Base-by-base conservation (phyloP, 1,140 invertebrate genomes). In the Pissodes strobi region DNA sequence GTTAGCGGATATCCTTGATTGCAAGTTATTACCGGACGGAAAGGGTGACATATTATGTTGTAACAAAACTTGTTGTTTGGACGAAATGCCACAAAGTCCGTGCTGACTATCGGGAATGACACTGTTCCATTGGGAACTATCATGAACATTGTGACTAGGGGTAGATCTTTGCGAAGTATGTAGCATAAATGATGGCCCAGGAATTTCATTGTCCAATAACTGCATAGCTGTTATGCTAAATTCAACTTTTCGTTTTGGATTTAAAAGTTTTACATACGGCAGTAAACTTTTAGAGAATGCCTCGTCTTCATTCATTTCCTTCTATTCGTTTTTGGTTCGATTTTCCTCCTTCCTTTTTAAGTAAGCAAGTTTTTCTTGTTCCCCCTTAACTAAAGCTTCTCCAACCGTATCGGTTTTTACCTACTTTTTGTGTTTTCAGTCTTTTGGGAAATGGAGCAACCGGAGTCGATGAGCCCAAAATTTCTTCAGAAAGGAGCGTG, bases 391-490 rank as follows among this genome's bases (percentile, higher is more conserved):
- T 53, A 15, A 30, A 25, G 25, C 22, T 53, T 34, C 30, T 34
- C 30, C 30, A n/a, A 34, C n/a, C n/a, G 30, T 34, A 34, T 34
- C 30, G n/a, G 30, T 34, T 34, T 34, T 34, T 34, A 8, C 30
- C 30, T 34, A 34, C 30, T 34, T 34, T 34, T 34, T 34, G 30
- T 6, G n/a, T 34, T 34, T 34, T 34, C 30, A 34, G 6, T n/a
- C n/a, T 34, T 34, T 34, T 53, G 27, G 34, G 25, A 30, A 34
- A 25, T 30, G 30, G 51, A 34, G 51, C 17, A 34, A 34, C 30
- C 49, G 57, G 6, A 58, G 55, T 58, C 37, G 55, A 46, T 45
- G 55, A 58, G 22, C 23, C 13, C 45, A 37, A 58, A 10, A 17
- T 22, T 58, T 34, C 30, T 34, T 6, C 30, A 6, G 30, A 34